Evolutionary conservation across 2,888 invertebrate species (phyloP).

Genomic region (Dryobotodes eremita): DNA sequence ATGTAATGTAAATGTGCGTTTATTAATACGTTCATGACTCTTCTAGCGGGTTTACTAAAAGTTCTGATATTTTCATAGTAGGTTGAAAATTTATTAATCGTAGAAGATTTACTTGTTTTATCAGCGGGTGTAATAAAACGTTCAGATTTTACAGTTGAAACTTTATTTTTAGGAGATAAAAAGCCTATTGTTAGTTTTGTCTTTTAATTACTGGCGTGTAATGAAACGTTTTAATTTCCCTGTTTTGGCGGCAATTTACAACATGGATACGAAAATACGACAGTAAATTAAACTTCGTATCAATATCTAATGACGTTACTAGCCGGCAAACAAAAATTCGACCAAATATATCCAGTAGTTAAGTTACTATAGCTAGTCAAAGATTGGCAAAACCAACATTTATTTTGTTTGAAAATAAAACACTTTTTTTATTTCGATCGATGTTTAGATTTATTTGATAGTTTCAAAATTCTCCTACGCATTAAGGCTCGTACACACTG

Average conservation of each 20-base stretch:
- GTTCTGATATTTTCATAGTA: too few relatives aligned
- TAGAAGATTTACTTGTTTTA: too few relatives aligned
- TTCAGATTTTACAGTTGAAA: too few relatives aligned
- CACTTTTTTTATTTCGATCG: too few relatives aligned
- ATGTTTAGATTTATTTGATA: neutral
- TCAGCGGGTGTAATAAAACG: too few relatives aligned
- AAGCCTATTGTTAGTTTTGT: too few relatives aligned
- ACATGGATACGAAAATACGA: neutral
- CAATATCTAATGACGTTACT: neutral
- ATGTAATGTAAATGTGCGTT: slow-evolving; percentile 32
- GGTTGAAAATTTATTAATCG: too few relatives aligned
- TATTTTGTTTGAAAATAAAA: neutral
- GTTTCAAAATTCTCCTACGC: neutral
- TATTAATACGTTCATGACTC: slow-evolving; percentile 6
- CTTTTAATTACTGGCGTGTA: too few relatives aligned
- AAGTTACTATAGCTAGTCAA: neutral
- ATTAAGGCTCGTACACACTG: too few relatives aligned
- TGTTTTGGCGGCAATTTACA: too few relatives aligned
- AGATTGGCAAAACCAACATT: neutral
- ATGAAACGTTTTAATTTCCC: too few relatives aligned
- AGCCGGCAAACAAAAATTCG: neutral
- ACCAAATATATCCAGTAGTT: neutral
- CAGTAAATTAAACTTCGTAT: neutral
- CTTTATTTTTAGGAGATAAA: too few relatives aligned
- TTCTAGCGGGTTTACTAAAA: neutral